Base-by-base conservation (phyloP, 2,888 invertebrate genomes). In the Hypsopygia costalis region DNA sequence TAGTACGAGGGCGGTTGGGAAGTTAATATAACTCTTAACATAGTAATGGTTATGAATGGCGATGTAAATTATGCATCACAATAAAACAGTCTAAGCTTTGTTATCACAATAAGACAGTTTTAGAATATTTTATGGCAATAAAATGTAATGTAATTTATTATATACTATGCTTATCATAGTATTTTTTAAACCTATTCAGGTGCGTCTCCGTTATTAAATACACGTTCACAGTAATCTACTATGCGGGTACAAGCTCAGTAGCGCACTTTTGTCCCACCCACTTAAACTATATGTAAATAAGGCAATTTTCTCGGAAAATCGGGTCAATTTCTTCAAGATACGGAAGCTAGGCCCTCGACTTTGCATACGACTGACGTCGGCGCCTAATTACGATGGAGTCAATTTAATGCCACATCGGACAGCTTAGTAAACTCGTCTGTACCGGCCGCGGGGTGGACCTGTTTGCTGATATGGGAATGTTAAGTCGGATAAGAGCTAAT, bases 271-370 rank as follows among this genome's bases (percentile, higher is more conserved):
- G 59, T 60, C 56, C 51, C 52, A 51, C 41, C 50, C 61, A 25
- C 25, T 25, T 25, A 25, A 60, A 58, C 58, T 58, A 60, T 53
- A 76, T 72, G 76, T 58, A 77, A 79, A 73, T 70, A 58, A 69
- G 63, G 67, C 58, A 69, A 75, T 81, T 71, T 77, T 70, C 71
- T 68, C 47, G 55, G 70, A 69, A 74, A 80, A 71, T 61, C 60
- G 58, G 77, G 78, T 65, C 75, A 70, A 62, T 75, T 75, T 75
- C 73, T 69, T 65, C 55, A 47, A 63, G 71, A 71, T 60, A 59
- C 71, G 66, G 68, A 67, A 69, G 61, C 64, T 56, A 8, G 46
- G 52, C 37, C 38, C 34, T 34, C 9, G 41, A 30, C 41, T 62
- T 61, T 52, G 48, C 58, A 54, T 52, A 56, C 3, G 40, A 52